phyloP scores from a whole-genome alignment of 2,797 vertebrate species.

The Lycodopsis pacificus region DNA sequence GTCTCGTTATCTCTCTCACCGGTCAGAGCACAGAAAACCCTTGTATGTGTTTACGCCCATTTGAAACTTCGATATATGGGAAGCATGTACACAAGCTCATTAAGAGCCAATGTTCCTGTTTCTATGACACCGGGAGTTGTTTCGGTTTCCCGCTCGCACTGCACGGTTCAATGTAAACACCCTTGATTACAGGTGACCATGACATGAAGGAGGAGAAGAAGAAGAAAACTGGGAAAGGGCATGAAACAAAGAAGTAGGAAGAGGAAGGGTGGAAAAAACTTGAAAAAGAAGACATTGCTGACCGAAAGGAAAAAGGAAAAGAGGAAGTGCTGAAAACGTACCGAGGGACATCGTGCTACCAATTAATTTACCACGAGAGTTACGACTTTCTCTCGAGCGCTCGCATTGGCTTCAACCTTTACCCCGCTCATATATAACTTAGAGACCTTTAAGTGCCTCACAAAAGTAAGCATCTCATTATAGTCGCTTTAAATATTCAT shows the following conservation, averaged over 20 bases:
- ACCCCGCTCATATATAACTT: slow-evolving; percentile 75
- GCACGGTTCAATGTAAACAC: slow-evolving; percentile 21
- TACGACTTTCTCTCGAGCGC: slow-evolving; percentile 58
- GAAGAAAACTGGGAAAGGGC: not conserved
- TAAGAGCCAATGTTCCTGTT: slow-evolving; percentile 52
- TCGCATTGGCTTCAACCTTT: slow-evolving; percentile 67
- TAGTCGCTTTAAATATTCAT: slow-evolving; percentile 72
- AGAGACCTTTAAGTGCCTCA: slow-evolving; percentile 63
- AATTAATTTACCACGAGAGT: slow-evolving; percentile 68
- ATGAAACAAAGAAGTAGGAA: slow-evolving; percentile 1
- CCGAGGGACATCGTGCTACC: slow-evolving; percentile 65
- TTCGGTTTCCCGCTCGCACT: slow-evolving; percentile 14
- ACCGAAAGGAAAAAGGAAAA: slow-evolving; percentile 26
- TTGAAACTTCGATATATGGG: slow-evolving; percentile 62
- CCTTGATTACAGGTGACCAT: slow-evolving; percentile 22
- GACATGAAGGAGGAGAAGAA: not conserved
- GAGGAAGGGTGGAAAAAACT: not conserved
- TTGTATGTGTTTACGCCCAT: slow-evolving; percentile 52
- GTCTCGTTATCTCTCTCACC: slow-evolving; percentile 38
- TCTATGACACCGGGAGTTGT: slow-evolving; percentile 51
- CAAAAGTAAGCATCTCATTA: slow-evolving; percentile 64
- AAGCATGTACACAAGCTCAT: slow-evolving; percentile 43
- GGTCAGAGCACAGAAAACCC: slow-evolving; percentile 41
- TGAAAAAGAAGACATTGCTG: not conserved
- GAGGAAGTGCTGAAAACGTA: slow-evolving; percentile 23